phyloP scores from a whole-genome alignment of 2,113 vertebrate species.

The Heloderma charlesbogerti region DNA sequence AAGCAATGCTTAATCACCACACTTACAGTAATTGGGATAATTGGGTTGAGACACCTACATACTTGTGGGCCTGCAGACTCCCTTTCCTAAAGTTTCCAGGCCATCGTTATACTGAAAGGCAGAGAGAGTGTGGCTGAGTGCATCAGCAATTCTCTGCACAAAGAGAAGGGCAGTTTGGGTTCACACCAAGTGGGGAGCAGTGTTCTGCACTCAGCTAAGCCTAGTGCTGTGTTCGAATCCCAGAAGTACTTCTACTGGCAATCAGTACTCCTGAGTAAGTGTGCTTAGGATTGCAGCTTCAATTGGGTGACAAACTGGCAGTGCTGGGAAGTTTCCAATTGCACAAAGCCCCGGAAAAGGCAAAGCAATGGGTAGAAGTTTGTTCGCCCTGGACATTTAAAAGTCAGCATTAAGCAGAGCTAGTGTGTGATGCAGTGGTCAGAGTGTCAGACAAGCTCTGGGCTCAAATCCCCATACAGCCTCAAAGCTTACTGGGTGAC shows the following conservation, averaged over 20 bases:
- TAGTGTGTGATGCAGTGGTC: not conserved
- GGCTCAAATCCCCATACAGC: too few species aligned
- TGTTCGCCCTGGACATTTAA: too few species aligned
- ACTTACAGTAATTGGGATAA: not conserved
- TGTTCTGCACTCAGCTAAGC: too few species aligned
- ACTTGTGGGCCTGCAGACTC: not conserved
- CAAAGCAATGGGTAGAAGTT: not conserved
- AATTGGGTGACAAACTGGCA: not conserved
- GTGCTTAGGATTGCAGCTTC: not conserved
- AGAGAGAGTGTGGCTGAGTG: not conserved
- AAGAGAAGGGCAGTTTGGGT: not conserved
- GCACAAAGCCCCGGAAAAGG: not conserved
- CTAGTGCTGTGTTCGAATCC: not conserved
- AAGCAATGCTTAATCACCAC: not conserved
- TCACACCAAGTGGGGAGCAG: too few species aligned
- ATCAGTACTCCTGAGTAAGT: not conserved
- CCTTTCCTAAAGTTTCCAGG: not conserved
- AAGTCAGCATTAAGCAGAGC: not conserved
- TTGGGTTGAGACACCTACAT: not conserved
- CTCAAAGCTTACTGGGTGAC: too few species aligned
- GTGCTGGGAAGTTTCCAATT: not conserved
- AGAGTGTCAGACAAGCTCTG: not conserved
- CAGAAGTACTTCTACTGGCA: not conserved
- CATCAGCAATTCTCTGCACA: not conserved
- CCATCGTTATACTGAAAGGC: not conserved